Evolutionary conservation across 2,888 invertebrate species (phyloP).

Genomic region (Zygothrica quintamaculata): DNA sequence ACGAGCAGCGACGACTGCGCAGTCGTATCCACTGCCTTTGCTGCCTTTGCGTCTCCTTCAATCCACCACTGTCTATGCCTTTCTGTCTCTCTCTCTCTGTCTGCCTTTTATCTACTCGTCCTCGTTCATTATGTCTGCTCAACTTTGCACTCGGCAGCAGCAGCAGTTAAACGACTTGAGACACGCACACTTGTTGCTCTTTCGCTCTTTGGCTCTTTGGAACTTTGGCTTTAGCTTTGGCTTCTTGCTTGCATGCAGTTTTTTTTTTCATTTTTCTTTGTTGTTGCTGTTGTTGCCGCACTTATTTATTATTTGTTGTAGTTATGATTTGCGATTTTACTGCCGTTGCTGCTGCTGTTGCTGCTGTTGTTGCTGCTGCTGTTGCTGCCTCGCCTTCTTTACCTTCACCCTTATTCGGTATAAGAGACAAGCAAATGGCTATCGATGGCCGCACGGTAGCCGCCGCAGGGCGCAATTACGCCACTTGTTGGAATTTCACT

Average conservation of each 20-base stretch:
- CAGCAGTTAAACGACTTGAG: slow-evolving; percentile 75
- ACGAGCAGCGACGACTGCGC: slow-evolving; percentile 67
- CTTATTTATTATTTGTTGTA: slow-evolving; percentile 81
- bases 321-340: slow-evolving; percentile 80
- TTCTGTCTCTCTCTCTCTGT: slow-evolving; percentile 33
- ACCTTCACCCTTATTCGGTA: slow-evolving; percentile 1
- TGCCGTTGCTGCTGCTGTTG: slow-evolving; percentile 22
- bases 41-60: slow-evolving; percentile 3
- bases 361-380: slow-evolving; percentile 11
- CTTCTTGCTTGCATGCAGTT: slow-evolving; percentile 41
- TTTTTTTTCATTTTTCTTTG: slow-evolving; percentile 9
- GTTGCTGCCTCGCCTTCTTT: slow-evolving; percentile 1
- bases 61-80: slow-evolving; percentile 1
- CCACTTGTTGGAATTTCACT: slow-evolving; percentile 81
- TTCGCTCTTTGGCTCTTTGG: slow-evolving; percentile 52
- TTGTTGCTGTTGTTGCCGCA: slow-evolving; percentile 45
- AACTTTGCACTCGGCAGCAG: slow-evolving; percentile 75
- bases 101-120: slow-evolving; percentile 19
- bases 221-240: slow-evolving; percentile 20
- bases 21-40: slow-evolving; percentile 39
- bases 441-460: slow-evolving; percentile 75
- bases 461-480: slow-evolving; percentile 80
- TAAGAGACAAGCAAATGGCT: slow-evolving; percentile 20
- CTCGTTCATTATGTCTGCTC: slow-evolving; percentile 71
- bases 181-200: slow-evolving; percentile 81